phyloP scores from a whole-genome alignment of 2,888 invertebrate genomes.

The Girardia tigrina region DNA sequence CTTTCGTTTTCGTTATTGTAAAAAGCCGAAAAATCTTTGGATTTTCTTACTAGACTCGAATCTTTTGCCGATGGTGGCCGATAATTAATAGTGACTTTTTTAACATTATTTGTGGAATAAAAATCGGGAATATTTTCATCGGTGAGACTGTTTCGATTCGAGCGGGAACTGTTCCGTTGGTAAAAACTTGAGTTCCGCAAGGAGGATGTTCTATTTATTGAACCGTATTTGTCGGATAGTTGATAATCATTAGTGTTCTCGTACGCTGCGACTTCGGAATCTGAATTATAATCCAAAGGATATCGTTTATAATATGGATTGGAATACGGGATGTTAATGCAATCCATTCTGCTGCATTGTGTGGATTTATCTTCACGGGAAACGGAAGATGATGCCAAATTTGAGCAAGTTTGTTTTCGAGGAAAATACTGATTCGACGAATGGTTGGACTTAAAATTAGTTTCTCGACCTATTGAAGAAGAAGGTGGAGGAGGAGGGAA shows the following conservation, averaged over 20 bases:
- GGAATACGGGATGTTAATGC: not conserved
- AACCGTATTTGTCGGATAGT: not conserved
- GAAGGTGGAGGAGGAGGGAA: not conserved
- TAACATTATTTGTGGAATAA: not conserved
- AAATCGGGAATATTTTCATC: not conserved
- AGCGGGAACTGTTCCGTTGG: not conserved
- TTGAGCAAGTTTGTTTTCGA: slow-evolving; percentile 2
- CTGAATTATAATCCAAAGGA: slow-evolving; percentile 13
- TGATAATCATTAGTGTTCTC: not conserved
- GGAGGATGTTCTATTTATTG: not conserved
- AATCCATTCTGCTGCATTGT: not conserved
- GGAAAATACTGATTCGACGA: not conserved
- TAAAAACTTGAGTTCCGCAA: not conserved
- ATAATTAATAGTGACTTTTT: not conserved
- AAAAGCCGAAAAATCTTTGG: not conserved
- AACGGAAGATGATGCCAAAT: not conserved
- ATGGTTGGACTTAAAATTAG: not conserved
- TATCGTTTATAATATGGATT: not conserved
- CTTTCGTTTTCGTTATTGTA: slow-evolving; percentile 23
- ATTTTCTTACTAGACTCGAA: not conserved
- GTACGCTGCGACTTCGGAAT: not conserved
- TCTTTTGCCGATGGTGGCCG: not conserved
- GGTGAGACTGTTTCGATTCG: not conserved
- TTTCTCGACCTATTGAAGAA: no score
- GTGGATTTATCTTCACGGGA: not conserved